A percentile compares a stretch with the other conserved stretches of the same genome.
Evolutionary conservation across 2,113 vertebrate genomes (phyloP).

Genomic region (Zosterops borbonicus): DNA sequence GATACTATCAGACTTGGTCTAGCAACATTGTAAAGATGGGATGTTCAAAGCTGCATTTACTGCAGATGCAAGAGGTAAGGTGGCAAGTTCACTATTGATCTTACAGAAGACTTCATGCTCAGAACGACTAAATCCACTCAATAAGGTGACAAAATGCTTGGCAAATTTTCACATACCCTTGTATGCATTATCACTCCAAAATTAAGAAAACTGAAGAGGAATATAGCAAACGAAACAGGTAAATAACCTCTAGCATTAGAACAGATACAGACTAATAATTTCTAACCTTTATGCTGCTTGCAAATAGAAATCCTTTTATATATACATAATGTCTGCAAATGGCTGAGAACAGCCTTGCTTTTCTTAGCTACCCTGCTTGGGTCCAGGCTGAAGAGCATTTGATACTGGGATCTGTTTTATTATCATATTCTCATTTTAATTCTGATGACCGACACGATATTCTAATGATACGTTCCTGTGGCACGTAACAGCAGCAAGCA

Average conservation of each 20-base stretch:
- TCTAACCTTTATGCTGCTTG: not conserved
- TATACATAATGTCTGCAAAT: not conserved
- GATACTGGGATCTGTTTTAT: not conserved
- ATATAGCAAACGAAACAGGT: not conserved
- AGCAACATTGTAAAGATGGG: slow-evolving; percentile 40
- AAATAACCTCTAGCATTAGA: not conserved
- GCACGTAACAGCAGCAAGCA: not conserved
- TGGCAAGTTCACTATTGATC: slow-evolving; percentile 52
- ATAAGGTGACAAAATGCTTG: slow-evolving; percentile 1
- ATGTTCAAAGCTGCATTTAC: slow-evolving; percentile 55
- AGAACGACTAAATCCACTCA: slow-evolving; percentile 41
- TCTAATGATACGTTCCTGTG: not conserved
- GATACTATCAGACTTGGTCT: slow-evolving; percentile 66
- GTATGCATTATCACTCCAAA: not conserved
- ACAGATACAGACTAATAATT: not conserved
- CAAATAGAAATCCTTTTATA: not conserved
- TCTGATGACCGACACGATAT: not conserved
- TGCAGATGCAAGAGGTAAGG: slow-evolving; percentile 51
- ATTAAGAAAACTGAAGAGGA: not conserved
- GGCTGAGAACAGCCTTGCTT: not conserved
- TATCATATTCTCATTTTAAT: not conserved
- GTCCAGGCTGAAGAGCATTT: not conserved
- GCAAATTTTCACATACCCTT: not conserved
- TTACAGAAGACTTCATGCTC: not conserved
- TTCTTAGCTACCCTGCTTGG: not conserved